Conservation (phyloP, 2,113 vertebrate genomes). For the Leiothrix lutea region DNA sequence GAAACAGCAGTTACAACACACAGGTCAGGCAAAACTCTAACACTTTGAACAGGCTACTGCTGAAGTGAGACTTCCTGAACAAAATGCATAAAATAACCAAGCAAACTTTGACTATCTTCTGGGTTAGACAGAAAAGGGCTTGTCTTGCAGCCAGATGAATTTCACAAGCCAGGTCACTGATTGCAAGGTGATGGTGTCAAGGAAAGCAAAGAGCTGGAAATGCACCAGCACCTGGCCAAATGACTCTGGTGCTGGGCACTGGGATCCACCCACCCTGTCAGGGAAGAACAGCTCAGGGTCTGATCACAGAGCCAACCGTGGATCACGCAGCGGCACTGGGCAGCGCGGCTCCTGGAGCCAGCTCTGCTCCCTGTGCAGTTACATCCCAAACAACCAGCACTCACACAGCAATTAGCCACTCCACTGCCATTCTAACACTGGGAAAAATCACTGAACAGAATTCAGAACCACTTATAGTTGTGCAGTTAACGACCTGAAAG, state of each 20-base stretch:
- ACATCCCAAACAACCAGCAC: neutral
- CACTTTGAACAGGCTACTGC: neutral
- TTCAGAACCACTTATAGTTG: neutral
- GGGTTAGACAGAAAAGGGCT: neutral
- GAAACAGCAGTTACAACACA: neutral
- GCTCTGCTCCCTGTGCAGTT: neutral
- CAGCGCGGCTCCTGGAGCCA: neutral
- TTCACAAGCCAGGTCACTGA: neutral
- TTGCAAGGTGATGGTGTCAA: neutral
- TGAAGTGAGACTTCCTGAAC: neutral
- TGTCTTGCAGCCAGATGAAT: neutral
- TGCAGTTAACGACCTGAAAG: conserved; percentile 83
- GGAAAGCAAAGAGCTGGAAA: neutral
- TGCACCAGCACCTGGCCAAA: neutral
- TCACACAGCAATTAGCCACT: neutral
- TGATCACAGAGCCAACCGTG: accelerated
- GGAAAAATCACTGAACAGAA: neutral
- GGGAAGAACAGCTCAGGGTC: neutral
- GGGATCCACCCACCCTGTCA: accelerated
- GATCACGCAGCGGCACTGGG: accelerated
- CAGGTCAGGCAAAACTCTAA: neutral
- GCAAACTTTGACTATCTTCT: neutral
- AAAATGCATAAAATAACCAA: neutral
- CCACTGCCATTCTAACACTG: neutral
- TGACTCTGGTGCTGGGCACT: neutral